phyloP scores from a whole-genome alignment of 2,113 vertebrate genomes.

The Pygathrix nemaeus region DNA sequence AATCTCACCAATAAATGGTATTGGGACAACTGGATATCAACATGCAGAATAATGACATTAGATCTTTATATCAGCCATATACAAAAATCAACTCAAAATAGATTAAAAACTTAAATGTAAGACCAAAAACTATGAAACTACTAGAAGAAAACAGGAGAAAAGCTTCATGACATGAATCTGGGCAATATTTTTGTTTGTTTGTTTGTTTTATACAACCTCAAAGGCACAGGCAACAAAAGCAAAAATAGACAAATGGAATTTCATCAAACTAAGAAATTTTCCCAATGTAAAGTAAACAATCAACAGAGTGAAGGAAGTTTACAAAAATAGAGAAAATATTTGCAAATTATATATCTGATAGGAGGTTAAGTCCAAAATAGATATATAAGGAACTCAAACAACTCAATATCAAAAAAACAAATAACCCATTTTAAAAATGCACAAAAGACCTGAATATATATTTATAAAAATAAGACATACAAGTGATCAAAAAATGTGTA shows the following conservation, averaged over 20 bases:
- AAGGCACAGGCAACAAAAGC: background rate
- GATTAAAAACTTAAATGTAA: background rate
- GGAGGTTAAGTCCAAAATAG: background rate
- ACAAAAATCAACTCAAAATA: background rate
- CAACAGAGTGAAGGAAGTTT: background rate
- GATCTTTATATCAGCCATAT: background rate
- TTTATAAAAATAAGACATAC: background rate
- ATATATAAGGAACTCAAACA: background rate
- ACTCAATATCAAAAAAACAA: background rate
- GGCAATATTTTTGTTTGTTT: background rate
- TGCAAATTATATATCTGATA: background rate
- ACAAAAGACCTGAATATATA: background rate
- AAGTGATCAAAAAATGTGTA: background rate
- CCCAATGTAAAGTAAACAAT: background rate
- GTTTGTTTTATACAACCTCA: background rate
- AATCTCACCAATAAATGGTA: background rate
- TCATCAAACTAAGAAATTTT: background rate
- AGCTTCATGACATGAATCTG: background rate
- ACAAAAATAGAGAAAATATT: background rate
- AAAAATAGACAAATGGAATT: background rate
- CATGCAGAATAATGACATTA: background rate
- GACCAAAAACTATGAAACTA: background rate
- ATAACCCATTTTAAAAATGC: background rate
- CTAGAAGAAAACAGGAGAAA: background rate
- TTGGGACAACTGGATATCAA: background rate